Evolutionary conservation across 2,113 vertebrate species (phyloP).

Genomic region (Cranoglanis bouderius): DNA sequence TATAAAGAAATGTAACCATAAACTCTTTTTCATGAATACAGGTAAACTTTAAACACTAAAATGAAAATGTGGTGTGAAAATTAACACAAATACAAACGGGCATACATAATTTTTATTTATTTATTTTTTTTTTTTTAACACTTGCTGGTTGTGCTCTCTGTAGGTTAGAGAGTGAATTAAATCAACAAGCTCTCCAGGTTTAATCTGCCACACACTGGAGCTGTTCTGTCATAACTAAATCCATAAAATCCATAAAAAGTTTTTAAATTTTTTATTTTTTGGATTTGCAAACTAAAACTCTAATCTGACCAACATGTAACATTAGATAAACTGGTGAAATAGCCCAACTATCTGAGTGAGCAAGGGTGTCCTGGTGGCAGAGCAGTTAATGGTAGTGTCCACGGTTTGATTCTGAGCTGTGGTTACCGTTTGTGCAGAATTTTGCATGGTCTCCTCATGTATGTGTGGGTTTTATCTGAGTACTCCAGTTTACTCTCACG

Average conservation of each 20-base stretch:
- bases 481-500: neutral
- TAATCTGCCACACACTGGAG: neutral
- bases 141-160: neutral
- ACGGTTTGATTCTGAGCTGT: neutral
- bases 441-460: neutral
- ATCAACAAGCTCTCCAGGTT: neutral
- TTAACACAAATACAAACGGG: no score
- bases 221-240: neutral
- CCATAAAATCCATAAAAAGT: neutral
- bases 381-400: neutral
- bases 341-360: neutral
- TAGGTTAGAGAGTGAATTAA: slow-evolving; percentile 5
- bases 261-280: neutral
- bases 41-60: neutral
- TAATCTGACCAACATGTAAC: neutral
- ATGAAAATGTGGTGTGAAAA: neutral
- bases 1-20: no score
- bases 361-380: neutral
- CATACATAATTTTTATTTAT: no score
- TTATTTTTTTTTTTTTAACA: no score
- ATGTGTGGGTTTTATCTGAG: neutral
- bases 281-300: neutral
- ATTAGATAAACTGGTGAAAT: no score
- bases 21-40: no score
- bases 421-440: neutral